Conservation (phyloP, 1,140 invertebrate genomes). For the Cotesia vestalis region DNA sequence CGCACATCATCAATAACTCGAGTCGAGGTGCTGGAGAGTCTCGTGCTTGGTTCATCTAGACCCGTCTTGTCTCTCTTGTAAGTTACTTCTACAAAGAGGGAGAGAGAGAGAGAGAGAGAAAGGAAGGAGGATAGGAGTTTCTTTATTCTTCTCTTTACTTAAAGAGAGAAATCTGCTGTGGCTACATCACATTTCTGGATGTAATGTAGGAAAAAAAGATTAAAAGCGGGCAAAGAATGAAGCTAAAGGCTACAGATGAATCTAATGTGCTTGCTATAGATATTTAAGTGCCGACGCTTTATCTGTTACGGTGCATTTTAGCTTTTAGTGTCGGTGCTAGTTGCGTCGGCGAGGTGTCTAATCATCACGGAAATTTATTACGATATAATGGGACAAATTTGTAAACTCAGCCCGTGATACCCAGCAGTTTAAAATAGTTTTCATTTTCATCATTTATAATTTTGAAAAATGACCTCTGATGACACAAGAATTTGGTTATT, state of each 20-base stretch:
- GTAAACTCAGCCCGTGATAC: not conserved
- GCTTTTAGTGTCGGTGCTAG: slow-evolving; percentile 39
- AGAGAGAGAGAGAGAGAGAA: no score
- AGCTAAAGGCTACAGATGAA: no score
- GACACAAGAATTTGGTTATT: no score
- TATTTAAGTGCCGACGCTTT: no score
- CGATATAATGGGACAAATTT: slow-evolving; percentile 47
- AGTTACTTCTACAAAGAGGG: not conserved
- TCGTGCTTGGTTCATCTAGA: slow-evolving; percentile 18
- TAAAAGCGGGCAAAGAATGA: no score
- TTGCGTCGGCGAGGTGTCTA: slow-evolving; percentile 49
- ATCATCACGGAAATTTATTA: slow-evolving; percentile 52
- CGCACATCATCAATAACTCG: slow-evolving; percentile 39
- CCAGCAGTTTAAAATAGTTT: not conserved
- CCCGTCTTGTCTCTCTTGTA: slow-evolving; percentile 9
- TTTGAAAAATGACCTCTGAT: no score
- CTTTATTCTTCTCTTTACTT: slow-evolving; percentile 21
- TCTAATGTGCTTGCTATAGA: no score
- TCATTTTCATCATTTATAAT: no score
- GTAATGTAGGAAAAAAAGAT: no score
- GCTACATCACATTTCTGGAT: no score
- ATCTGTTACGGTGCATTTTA: slow-evolving; percentile 14
- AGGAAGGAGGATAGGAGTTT: not conserved
- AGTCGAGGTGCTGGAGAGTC: slow-evolving; percentile 17
- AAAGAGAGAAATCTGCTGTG: not conserved